A percentile compares a stretch with the other conserved stretches of the same genome.
Conservation (phyloP, 1,140 invertebrate genomes). For the Hestina assimilis region DNA sequence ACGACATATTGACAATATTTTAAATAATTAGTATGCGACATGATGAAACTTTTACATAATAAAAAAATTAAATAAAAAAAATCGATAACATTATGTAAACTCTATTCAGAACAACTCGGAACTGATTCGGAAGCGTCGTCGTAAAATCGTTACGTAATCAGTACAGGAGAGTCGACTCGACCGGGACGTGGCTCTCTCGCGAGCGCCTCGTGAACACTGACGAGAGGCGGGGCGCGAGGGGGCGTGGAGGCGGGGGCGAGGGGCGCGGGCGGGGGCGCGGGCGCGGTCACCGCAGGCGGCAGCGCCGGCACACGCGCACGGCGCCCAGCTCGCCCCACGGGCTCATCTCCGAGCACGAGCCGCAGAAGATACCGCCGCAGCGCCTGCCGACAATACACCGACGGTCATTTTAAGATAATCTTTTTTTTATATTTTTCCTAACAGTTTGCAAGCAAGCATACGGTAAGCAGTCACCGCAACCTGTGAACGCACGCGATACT, state of each 20-base stretch:
- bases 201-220: no score
- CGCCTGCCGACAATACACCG: constrained; percentile 34
- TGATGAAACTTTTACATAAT: background rate
- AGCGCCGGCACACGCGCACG: constrained; percentile 63
- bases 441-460: no score
- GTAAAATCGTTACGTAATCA: background rate
- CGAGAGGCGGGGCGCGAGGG: background rate
- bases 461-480: background rate
- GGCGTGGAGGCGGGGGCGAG: background rate
- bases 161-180: background rate
- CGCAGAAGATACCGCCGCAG: constrained; percentile 70
- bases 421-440: no score
- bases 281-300: constrained; percentile 61
- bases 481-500: no score
- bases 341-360: constrained; percentile 66
- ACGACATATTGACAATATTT: background rate
- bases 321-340: constrained; percentile 54
- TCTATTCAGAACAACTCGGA: background rate
- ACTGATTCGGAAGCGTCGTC: background rate
- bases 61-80: background rate
- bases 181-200: no score
- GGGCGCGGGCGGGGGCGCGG: constrained; percentile 7
- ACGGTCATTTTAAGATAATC: no score
- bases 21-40: background rate
- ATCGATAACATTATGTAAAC: background rate